Conservation (phyloP, 2,113 vertebrate species). For the Baryphthengus martii region DNA sequence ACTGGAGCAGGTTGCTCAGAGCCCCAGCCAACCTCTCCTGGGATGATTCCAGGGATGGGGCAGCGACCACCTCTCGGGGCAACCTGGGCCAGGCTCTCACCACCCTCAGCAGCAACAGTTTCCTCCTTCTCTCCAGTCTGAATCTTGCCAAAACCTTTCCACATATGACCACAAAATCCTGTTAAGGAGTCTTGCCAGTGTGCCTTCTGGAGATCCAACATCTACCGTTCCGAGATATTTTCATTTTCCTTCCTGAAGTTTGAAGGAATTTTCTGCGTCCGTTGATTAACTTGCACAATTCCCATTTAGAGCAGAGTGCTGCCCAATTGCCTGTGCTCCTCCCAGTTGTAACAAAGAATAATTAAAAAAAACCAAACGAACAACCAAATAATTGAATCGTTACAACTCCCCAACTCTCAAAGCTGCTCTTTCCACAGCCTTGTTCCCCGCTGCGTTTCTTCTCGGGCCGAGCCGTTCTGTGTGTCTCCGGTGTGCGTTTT, state of each 20-base stretch:
- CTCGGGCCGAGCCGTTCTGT: not conserved
- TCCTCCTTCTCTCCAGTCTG: not conserved
- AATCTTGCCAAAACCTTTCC: not conserved
- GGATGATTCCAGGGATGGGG: not conserved
- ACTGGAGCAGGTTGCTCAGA: not conserved
- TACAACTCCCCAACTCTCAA: not conserved
- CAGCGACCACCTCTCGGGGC: not conserved
- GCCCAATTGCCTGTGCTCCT: not conserved
- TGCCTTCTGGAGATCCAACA: not conserved
- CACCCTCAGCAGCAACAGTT: not conserved
- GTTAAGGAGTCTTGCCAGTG: not conserved
- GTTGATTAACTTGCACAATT: not conserved
- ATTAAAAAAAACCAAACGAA: not conserved
- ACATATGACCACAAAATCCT: not conserved
- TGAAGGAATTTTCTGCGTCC: not conserved
- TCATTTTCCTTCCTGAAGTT: not conserved
- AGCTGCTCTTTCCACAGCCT: not conserved
- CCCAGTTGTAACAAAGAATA: not conserved
- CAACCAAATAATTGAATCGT: no score
- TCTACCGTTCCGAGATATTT: not conserved
- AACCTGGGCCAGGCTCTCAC: not conserved
- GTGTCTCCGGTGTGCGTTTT: not conserved
- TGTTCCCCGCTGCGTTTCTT: not conserved
- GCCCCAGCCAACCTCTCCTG: no score
- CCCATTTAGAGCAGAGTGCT: not conserved